phyloP scores from a whole-genome alignment of 1,140 invertebrate genomes.

The Oreohelix idahoensis region DNA sequence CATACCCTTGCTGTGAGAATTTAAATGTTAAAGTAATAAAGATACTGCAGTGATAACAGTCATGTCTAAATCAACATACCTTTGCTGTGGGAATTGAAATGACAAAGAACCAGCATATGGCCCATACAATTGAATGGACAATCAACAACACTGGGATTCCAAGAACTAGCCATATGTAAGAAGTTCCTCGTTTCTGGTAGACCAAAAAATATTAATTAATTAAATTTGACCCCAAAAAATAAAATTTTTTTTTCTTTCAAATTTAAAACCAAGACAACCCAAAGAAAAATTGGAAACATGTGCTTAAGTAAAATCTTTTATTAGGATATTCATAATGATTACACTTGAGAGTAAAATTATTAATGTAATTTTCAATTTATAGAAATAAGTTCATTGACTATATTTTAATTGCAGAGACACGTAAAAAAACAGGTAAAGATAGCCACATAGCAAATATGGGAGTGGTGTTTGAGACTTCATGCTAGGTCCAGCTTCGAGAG shows the following conservation, averaged over 20 bases:
- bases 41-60: background rate
- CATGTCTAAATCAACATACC: constrained; percentile 44
- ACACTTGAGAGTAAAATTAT: too few relatives aligned
- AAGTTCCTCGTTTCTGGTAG: constrained; percentile 46
- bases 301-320: too few relatives aligned
- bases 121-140: constrained; percentile 53
- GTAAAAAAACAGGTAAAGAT: too few relatives aligned
- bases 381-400: too few relatives aligned
- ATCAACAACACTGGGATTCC: constrained; percentile 59
- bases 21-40: background rate
- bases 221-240: background rate
- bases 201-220: background rate
- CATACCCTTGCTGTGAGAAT: constrained; percentile 59
- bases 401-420: too few relatives aligned
- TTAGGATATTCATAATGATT: too few relatives aligned
- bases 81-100: constrained; percentile 66
- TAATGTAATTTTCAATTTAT: too few relatives aligned
- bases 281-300: background rate
- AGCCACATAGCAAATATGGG: too few relatives aligned
- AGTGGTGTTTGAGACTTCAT: too few relatives aligned
- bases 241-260: background rate
- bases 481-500: too few relatives aligned
- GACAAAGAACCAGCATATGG: constrained; percentile 63
- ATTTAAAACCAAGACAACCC: background rate
- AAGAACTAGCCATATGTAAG: constrained; percentile 64